Percentiles rank a stretch among this genome's conserved stretches.
Conservation (phyloP, 1,140 invertebrate species). For the Aphelinus certus region DNA sequence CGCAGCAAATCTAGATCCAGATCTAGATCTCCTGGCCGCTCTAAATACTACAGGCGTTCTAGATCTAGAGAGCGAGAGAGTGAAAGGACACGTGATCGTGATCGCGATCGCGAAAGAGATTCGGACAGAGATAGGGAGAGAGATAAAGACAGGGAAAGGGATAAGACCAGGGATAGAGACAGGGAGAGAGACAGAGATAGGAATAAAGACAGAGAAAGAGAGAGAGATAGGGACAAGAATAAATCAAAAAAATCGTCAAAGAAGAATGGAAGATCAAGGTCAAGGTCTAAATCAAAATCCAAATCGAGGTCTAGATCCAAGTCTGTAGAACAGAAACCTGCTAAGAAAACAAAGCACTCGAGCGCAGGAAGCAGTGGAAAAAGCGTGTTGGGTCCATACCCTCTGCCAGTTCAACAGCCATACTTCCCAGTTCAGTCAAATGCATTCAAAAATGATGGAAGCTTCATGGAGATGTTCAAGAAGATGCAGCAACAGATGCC, state of each 20-base stretch:
- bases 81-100: constrained; percentile 38
- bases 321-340: constrained; percentile 50
- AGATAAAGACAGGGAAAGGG: constrained; percentile 50
- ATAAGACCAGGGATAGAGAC: constrained; percentile 47
- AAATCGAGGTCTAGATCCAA: constrained; percentile 51
- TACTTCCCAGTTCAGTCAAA: constrained; percentile 63
- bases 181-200: constrained; percentile 49
- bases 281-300: constrained; percentile 50
- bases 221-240: constrained; percentile 47
- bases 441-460: constrained; percentile 85
- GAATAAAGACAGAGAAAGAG: constrained; percentile 47
- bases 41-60: constrained; percentile 51
- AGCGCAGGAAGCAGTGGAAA: constrained; percentile 33
- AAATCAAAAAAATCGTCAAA: constrained; percentile 53
- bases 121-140: constrained; percentile 52
- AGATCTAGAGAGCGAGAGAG: constrained; percentile 50
- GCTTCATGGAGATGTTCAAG: constrained; percentile 89
- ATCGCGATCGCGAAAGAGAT: constrained; percentile 27
- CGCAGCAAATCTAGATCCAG: constrained; percentile 54
- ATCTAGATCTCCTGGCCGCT: constrained; percentile 42
- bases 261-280: constrained; percentile 56
- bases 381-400: not conserved
- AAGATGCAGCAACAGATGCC: constrained; percentile 79
- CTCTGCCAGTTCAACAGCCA: constrained; percentile 34
- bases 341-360: constrained; percentile 38